These are phyloP conservation scores for Unio delphinus DNA, from an alignment of 2,888 invertebrate genomes.

Conservation along the genomic window DNA sequence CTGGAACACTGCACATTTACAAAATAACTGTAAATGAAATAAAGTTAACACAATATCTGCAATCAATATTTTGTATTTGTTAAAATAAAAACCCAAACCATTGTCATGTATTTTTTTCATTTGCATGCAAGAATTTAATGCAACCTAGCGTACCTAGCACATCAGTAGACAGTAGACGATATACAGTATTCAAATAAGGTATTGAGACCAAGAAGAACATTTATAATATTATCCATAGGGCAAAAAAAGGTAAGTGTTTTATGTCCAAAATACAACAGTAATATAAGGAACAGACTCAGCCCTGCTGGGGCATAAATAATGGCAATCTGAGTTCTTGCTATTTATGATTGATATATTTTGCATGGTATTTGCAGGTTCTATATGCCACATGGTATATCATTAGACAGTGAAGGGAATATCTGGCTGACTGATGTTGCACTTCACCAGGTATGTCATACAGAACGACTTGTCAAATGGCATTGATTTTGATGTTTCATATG, in stretches of 20 bases:
- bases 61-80: too few relatives aligned
- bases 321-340: neutral
- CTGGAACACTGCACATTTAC: too few relatives aligned
- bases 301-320: neutral
- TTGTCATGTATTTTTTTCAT: too few relatives aligned
- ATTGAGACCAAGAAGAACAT: too few relatives aligned
- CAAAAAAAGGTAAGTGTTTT: neutral
- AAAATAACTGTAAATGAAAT: too few relatives aligned
- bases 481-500: neutral
- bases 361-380: constrained; percentile 76
- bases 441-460: constrained; percentile 63
- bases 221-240: too few relatives aligned
- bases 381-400: constrained; percentile 70
- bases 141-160: too few relatives aligned
- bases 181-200: too few relatives aligned
- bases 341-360: neutral
- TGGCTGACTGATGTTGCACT: constrained; percentile 72
- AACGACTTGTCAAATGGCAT: neutral
- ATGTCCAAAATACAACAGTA: neutral
- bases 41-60: too few relatives aligned
- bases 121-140: too few relatives aligned
- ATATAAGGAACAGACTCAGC: neutral
- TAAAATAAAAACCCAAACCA: too few relatives aligned
- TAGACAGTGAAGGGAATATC: constrained; percentile 65
- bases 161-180: too few relatives aligned